Conservation (phyloP, 2,113 vertebrate species). For the Atherinomorus stipes region DNA sequence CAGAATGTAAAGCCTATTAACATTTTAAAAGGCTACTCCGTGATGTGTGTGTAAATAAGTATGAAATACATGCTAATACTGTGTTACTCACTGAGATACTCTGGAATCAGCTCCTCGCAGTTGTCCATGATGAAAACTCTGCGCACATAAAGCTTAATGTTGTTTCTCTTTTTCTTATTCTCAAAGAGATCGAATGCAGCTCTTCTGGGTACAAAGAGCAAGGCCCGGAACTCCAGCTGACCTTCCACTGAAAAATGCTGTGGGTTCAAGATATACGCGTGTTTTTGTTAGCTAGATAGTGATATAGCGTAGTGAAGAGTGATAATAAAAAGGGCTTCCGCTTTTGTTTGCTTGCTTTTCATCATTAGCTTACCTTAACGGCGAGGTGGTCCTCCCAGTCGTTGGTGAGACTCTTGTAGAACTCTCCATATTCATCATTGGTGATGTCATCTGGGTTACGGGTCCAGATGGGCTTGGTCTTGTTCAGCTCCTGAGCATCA, state of each 20-base stretch:
- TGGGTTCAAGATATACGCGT: neutral
- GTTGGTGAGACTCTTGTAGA: constrained; percentile 95
- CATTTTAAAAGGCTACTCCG: no score
- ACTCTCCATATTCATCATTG: constrained; percentile 95
- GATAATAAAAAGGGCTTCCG: neutral
- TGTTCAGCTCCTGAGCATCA: constrained; percentile 86
- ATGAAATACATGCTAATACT: neutral
- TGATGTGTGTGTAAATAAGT: no score
- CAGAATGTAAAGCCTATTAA: no score
- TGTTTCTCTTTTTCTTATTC: constrained; percentile 96
- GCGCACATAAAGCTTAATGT: constrained; percentile 96
- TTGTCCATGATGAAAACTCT: constrained; percentile 99
- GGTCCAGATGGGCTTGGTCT: constrained; percentile 93
- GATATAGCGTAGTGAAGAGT: neutral
- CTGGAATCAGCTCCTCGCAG: constrained; percentile 96
- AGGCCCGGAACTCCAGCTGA: constrained; percentile 94
- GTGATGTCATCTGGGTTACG: constrained; percentile 96
- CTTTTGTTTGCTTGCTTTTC: neutral
- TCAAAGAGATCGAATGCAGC: constrained; percentile 97
- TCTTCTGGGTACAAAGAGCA: constrained; percentile 93
- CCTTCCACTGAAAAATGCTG: constrained; percentile 99
- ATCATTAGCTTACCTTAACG: constrained; percentile 78
- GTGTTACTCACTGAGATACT: constrained; percentile 92
- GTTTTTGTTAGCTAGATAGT: neutral
- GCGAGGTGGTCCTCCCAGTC: constrained; percentile 88